Conservation (phyloP, 2,797 vertebrate genomes). For the Smutsia temminckii region DNA sequence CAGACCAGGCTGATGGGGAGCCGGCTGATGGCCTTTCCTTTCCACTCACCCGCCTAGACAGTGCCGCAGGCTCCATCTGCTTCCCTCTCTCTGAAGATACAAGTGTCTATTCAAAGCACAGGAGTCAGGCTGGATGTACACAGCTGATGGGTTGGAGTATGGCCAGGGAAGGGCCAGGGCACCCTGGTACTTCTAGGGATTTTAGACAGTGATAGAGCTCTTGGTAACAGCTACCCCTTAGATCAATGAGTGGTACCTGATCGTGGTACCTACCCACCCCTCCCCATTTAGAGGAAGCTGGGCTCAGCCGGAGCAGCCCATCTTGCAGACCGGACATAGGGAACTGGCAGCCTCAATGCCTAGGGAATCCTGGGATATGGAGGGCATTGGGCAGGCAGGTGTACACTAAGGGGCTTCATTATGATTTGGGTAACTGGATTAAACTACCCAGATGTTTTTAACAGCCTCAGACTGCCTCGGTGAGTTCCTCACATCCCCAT, state of each 20-base stretch:
- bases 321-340: background rate
- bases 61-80: background rate
- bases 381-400: background rate
- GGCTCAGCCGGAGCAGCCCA: background rate
- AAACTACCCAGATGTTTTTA: background rate
- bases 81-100: background rate
- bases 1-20: background rate
- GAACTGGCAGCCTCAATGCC: background rate
- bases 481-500: background rate
- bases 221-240: background rate
- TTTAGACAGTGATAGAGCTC: background rate
- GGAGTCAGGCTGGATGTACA: background rate
- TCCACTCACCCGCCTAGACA: background rate
- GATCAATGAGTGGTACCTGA: background rate
- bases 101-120: background rate
- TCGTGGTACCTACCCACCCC: background rate
- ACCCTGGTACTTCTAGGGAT: background rate
- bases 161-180: background rate
- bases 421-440: background rate
- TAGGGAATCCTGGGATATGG: background rate
- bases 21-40: background rate
- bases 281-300: background rate
- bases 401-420: background rate
- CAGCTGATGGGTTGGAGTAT: background rate
- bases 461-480: background rate